phyloP scores from a whole-genome alignment of 2,888 invertebrate species.

The Acleris laterana region DNA sequence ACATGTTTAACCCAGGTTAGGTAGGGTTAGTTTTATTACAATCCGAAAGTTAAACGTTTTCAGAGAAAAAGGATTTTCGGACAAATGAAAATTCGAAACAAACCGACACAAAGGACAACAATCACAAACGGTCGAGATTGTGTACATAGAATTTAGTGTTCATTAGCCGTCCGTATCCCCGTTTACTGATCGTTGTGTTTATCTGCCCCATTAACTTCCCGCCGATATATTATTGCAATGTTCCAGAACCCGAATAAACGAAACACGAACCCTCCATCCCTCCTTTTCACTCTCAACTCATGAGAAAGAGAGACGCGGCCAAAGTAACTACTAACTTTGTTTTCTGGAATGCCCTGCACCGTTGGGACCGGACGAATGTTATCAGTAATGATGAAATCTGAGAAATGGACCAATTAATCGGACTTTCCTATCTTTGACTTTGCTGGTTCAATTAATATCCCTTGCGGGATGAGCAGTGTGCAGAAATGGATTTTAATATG shows the following conservation, averaged over 20 bases:
- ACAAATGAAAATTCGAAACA: too few species aligned
- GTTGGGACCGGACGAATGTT: constrained; percentile 39
- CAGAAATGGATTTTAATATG: background rate
- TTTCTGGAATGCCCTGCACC: constrained; percentile 10
- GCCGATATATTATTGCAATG: constrained; percentile 45
- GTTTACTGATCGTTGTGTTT: constrained; percentile 53
- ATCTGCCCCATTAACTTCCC: constrained; percentile 55
- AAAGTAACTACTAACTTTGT: too few species aligned
- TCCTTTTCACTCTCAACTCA: too few species aligned
- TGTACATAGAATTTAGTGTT: constrained; percentile 32
- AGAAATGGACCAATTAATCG: constrained; percentile 39
- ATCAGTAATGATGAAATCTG: constrained; percentile 48
- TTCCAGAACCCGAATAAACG: constrained; percentile 16
- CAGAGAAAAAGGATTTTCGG: too few species aligned
- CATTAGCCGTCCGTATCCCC: constrained; percentile 33
- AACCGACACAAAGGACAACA: too few species aligned
- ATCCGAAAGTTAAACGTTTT: too few species aligned
- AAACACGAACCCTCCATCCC: too few species aligned
- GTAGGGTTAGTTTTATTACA: too few species aligned
- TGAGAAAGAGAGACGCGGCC: too few species aligned
- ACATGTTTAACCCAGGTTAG: too few species aligned
- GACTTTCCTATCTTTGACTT: constrained; percentile 21
- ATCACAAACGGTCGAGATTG: constrained; percentile 25
- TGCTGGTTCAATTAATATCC: constrained; percentile 5
- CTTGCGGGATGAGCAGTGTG: constrained; percentile 4